phyloP scores from a whole-genome alignment of 2,113 vertebrate genomes.

The Rhinolophus sinicus region DNA sequence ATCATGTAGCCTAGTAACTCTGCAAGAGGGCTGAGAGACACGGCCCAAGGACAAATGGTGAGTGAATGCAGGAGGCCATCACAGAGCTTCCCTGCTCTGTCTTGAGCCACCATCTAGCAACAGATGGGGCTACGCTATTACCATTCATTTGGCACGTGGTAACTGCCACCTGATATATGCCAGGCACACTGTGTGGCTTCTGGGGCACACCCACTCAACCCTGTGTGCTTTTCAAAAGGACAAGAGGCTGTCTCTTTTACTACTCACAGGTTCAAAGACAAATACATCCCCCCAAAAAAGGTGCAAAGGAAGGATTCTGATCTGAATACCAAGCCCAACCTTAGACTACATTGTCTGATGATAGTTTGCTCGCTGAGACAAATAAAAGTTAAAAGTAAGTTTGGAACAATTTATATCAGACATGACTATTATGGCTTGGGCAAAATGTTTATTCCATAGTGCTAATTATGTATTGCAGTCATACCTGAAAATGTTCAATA shows the following conservation, averaged over 20 bases:
- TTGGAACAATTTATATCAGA: not conserved
- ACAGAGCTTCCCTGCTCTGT: not conserved
- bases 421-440: not conserved
- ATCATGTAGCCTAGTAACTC: not conserved
- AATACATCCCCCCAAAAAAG: not conserved
- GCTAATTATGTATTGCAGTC: not conserved
- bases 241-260: not conserved
- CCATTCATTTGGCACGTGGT: accelerated
- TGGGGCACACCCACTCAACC: not conserved
- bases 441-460: not conserved
- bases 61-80: not conserved
- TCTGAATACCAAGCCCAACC: not conserved
- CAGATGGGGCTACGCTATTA: accelerated
- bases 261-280: not conserved
- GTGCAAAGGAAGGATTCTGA: not conserved
- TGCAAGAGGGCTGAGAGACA: not conserved
- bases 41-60: accelerated
- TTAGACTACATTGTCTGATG: not conserved
- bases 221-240: not conserved
- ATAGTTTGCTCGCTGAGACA: not conserved
- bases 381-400: not conserved
- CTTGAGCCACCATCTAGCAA: not conserved
- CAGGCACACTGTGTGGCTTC: not conserved
- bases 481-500: not conserved
- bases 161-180: not conserved